These are phyloP conservation scores for Quiscalus mexicanus DNA, from an alignment of 2,113 vertebrate species.

Conservation along the genomic window DNA sequence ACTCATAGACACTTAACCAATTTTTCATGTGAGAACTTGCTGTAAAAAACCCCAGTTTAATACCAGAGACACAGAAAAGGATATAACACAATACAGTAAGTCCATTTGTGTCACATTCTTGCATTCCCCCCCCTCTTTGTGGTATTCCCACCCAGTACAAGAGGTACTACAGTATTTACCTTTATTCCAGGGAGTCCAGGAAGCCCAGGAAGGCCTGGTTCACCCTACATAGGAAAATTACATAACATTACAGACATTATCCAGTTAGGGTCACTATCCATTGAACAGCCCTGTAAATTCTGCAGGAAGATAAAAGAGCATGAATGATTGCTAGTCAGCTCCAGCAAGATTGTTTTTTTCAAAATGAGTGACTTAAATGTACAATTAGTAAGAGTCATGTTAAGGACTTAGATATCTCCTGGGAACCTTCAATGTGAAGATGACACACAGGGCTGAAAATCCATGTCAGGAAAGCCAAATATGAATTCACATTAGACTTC, in stretches of 20 bases:
- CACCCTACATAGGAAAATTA: constrained; percentile 97
- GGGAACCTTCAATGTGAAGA: neutral
- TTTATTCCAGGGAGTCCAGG: constrained; percentile 99
- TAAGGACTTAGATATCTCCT: neutral
- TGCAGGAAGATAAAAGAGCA: constrained; percentile 3
- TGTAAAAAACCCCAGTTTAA: neutral
- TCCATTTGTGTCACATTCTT: neutral
- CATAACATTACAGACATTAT: constrained; percentile 85
- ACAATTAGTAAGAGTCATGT: neutral
- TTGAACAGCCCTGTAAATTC: constrained; percentile 19
- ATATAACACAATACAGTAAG: neutral
- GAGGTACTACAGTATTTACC: constrained; percentile 84
- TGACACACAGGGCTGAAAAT: neutral
- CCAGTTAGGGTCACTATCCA: constrained; percentile 1
- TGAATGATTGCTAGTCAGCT: neutral
- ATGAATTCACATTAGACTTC: neutral
- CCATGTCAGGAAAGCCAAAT: neutral
- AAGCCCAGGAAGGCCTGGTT: constrained; percentile 99
- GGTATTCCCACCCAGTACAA: neutral
- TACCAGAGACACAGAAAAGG: neutral
- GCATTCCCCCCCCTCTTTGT: neutral
- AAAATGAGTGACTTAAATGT: constrained; percentile 29
- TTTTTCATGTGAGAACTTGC: neutral
- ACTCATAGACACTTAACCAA: neutral
- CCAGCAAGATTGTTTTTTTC: constrained; percentile 22